A percentile compares a stretch with the other conserved stretches of the same genome.
phyloP scores from a whole-genome alignment of 2,888 invertebrate genomes.

The Onchidella celtica region DNA sequence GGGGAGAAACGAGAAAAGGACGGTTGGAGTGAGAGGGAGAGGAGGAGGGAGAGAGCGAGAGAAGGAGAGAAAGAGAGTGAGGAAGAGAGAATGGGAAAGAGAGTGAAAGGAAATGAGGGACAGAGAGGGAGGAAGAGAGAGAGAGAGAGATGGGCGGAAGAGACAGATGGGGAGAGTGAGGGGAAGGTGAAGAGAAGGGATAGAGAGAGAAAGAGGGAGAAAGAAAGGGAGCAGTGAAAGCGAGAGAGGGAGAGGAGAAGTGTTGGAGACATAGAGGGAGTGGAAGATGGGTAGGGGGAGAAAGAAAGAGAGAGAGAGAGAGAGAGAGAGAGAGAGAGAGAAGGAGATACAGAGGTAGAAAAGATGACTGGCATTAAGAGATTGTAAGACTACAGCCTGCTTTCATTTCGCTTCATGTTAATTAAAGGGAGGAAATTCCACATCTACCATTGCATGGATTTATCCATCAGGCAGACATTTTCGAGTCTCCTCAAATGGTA shows the following conservation, averaged over 20 bases:
- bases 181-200: background rate
- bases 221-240: background rate
- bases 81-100: background rate
- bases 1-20: too few species aligned
- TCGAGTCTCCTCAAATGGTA: too few species aligned
- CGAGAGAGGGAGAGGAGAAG: background rate
- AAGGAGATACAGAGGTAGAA: too few species aligned
- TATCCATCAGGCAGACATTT: too few species aligned
- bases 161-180: background rate
- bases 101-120: background rate
- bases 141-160: background rate
- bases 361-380: too few species aligned
- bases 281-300: background rate
- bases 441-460: too few species aligned
- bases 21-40: background rate
- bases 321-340: too few species aligned
- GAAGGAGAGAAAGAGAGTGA: background rate
- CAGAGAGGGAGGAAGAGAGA: background rate
- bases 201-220: background rate
- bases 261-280: background rate
- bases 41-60: background rate
- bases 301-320: background rate
- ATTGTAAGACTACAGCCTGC: too few species aligned
- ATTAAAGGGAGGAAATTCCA: too few species aligned
- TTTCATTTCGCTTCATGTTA: too few species aligned